A percentile compares a stretch with the other conserved stretches of the same genome.
Evolutionary conservation across 2,888 invertebrate species (phyloP).

Genomic region (Hypselothyrea guttata): DNA sequence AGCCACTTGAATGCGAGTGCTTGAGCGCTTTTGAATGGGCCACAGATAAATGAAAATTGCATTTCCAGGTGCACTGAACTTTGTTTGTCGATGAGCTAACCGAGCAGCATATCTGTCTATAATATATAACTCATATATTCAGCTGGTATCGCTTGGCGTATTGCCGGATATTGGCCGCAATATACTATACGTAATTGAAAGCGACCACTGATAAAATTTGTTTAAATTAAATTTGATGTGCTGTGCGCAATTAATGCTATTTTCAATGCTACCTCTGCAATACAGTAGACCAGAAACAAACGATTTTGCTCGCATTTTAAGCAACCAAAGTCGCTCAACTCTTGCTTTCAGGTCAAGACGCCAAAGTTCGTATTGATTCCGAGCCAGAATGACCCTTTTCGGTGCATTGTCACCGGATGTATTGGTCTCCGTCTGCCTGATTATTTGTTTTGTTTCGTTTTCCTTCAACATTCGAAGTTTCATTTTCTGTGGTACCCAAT

Average conservation of each 20-base stretch:
- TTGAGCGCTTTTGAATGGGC: conserved; percentile 30
- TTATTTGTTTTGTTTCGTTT: conserved; percentile 47
- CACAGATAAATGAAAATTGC: conserved; percentile 46
- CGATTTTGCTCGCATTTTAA: background rate
- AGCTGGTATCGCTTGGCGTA: background rate
- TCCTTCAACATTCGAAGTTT: conserved; percentile 1
- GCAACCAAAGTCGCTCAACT: conserved; percentile 27
- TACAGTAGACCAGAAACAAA: background rate
- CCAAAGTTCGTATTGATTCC: conserved; percentile 20
- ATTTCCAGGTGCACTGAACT: conserved; percentile 70
- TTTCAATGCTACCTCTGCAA: conserved; percentile 29
- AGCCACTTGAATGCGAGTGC: conserved; percentile 35
- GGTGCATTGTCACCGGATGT: conserved; percentile 67
- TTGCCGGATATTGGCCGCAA: conserved; percentile 34
- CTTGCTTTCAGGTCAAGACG: conserved; percentile 34
- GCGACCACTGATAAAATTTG: conserved; percentile 15
- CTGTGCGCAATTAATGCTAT: conserved; percentile 38
- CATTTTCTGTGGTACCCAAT: conserved; percentile 13
- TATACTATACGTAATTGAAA: conserved; percentile 21
- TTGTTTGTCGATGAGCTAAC: conserved; percentile 24
- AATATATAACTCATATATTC: conserved; percentile 2
- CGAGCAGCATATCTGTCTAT: conserved; percentile 5
- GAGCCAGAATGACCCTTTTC: conserved; percentile 44
- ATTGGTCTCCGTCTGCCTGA: conserved; percentile 26
- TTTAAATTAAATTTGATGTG: conserved; percentile 37